Conservation (phyloP, 2,888 invertebrate species). For the Poecilus cupreus region DNA sequence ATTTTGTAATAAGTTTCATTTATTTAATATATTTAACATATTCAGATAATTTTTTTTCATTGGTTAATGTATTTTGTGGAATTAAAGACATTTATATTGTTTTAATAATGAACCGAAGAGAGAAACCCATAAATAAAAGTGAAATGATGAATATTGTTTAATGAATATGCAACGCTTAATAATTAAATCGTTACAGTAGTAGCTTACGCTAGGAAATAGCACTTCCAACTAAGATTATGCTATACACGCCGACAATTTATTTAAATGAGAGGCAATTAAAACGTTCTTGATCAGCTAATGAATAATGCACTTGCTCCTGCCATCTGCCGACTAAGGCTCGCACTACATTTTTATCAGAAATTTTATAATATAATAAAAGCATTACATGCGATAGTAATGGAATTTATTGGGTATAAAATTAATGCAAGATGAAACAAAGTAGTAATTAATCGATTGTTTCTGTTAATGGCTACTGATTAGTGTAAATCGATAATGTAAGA, state of each 20-base stretch:
- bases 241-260: conserved; percentile 50
- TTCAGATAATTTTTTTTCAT: too few relatives aligned
- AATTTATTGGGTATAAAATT: conserved; percentile 14
- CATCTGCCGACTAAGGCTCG: neutral
- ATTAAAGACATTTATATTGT: too few relatives aligned
- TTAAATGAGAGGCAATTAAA: conserved; percentile 50
- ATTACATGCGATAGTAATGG: neutral
- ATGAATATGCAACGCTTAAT: conserved; percentile 25
- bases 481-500: neutral
- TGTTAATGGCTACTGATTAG: neutral
- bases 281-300: conserved; percentile 41
- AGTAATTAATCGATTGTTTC: conserved; percentile 13
- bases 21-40: too few relatives aligned
- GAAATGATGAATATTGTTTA: conserved; percentile 25
- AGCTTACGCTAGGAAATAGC: conserved; percentile 29
- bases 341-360: conserved; percentile 20
- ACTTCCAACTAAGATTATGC: conserved; percentile 28
- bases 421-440: neutral
- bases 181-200: conserved; percentile 47
- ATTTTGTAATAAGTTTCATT: too few relatives aligned
- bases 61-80: too few relatives aligned
- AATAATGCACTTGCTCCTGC: conserved; percentile 27
- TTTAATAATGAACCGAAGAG: neutral
- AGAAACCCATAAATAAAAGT: neutral
- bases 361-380: conserved; percentile 36